These are phyloP conservation scores for Furcifer pardalis DNA, from an alignment of 2,797 vertebrate species.

Conservation along the genomic window DNA sequence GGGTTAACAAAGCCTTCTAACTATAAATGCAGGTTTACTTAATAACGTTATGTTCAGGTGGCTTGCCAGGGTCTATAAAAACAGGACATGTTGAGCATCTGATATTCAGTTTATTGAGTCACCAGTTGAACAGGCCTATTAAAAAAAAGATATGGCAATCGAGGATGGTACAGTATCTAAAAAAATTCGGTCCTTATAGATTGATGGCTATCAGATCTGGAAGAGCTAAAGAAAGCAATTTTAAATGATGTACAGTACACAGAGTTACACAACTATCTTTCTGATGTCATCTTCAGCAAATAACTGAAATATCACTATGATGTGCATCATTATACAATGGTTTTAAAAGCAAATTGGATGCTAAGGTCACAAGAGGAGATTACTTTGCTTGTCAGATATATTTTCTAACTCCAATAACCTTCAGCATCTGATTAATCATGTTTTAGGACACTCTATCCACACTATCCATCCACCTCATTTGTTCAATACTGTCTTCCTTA, in stretches of 20 bases:
- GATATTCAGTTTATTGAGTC: background rate
- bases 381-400: background rate
- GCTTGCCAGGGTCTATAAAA: background rate
- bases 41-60: no score
- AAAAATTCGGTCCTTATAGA: background rate
- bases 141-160: background rate
- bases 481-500: no score
- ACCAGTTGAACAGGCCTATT: no score
- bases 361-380: background rate
- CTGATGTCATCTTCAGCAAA: background rate
- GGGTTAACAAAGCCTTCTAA: background rate
- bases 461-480: constrained; percentile 10
- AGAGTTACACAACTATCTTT: background rate
- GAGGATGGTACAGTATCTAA: background rate
- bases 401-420: constrained; percentile 14
- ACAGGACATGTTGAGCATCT: background rate
- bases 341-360: constrained; percentile 17
- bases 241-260: background rate
- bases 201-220: background rate
- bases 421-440: constrained; percentile 19
- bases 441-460: background rate
- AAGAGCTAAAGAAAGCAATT: background rate
- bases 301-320: constrained; percentile 1
- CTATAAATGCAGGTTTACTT: no score
- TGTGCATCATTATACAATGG: background rate